Evolutionary conservation across 2,113 vertebrate species (phyloP).

Genomic region (Melanocharis versteri): DNA sequence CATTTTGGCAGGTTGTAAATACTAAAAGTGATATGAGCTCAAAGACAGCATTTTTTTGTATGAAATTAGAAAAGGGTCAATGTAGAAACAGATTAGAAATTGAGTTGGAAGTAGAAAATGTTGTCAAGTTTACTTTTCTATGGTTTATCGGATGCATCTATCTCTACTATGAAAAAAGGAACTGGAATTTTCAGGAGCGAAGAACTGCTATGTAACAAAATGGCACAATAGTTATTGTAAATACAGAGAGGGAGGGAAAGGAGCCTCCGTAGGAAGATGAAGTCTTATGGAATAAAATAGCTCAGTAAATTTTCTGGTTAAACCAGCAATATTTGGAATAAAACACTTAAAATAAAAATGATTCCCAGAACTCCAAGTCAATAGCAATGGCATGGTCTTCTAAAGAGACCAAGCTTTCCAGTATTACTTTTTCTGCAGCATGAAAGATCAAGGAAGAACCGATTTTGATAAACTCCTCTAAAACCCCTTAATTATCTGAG

Average conservation of each 20-base stretch:
- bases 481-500: background rate
- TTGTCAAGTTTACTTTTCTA: conserved; percentile 29
- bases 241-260: background rate
- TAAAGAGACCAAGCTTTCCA: background rate
- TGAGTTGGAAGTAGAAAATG: background rate
- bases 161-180: background rate
- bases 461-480: background rate
- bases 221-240: background rate
- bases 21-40: conserved; percentile 46
- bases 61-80: no score
- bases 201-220: background rate
- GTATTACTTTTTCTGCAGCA: background rate
- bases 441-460: background rate
- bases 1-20: conserved; percentile 47
- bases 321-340: background rate
- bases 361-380: background rate
- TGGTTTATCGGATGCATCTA: background rate
- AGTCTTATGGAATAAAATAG: background rate
- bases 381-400: background rate
- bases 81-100: conserved; percentile 38
- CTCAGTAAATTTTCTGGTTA: background rate
- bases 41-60: conserved; percentile 11
- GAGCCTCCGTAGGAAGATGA: background rate
- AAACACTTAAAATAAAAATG: background rate
- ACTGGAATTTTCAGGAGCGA: background rate